Evolutionary conservation across 2,888 invertebrate genomes (phyloP), one percentile per base, ranked within the genome.

Genomic region (Synergus umbraculus): DNA sequence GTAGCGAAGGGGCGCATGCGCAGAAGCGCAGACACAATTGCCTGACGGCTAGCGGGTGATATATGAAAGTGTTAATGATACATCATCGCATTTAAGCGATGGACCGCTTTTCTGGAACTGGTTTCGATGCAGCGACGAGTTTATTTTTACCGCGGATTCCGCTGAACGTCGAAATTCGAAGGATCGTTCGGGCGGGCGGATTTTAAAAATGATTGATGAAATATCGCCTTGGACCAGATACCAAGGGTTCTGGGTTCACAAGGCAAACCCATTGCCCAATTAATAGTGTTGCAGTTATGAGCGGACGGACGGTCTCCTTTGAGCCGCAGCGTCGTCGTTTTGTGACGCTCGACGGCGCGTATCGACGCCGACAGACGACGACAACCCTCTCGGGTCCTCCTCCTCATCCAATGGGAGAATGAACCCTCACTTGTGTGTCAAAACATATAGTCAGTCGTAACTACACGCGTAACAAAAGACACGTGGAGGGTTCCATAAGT

Each of bases 331-430:
- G 86, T 85, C 85, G 85, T 85, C 86, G 86, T 86, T 88, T 87
- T 84, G 90, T 88, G 90, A 90, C 88, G 89, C 89, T 88, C 83
- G 85, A 82, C 83, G 87, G 87, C 85, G 89, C 90, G 87, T 89
- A 89, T 90, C 90, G 87, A 87, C 87, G 87, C 89, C 88, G 87
- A 89, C 88, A 88, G 88, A 87, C 85, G 85, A 86, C 86, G 87
- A 88, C 87, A 86, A 84, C 85, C 83, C 84, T 81, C 82, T 82
- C 80, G 83, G 80, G 37, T 37, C 37, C 37, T 79, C 81, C 76
- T 85, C 84, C 81, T 69, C 76, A 22, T 76, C 78, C 69, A 64
- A 76, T 82, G 78, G 81, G 85, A 79, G 84, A 85, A 86, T 84
- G 83, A 85, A 81, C 83, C 81, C 83, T 83, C 83, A 77, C 78